These are phyloP conservation scores for Petromus typicus DNA, from an alignment of 2,113 vertebrate species.

Conservation along the genomic window DNA sequence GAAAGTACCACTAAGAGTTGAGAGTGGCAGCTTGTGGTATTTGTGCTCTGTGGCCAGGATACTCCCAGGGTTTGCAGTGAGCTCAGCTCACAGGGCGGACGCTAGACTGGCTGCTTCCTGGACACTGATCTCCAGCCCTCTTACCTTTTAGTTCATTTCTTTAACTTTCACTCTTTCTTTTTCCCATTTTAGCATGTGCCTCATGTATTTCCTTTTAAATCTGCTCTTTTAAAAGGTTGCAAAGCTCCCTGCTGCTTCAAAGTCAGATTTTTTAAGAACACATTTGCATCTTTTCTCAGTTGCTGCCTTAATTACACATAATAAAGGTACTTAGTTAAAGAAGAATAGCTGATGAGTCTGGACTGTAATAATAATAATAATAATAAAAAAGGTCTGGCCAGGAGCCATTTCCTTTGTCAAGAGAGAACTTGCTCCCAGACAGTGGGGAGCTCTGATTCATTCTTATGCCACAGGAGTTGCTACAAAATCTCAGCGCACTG, in stretches of 20 bases:
- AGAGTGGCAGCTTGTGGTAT: not conserved
- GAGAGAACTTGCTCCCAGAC: conserved; percentile 74
- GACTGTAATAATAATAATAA: conserved; percentile 33
- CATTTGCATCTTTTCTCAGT: conserved; percentile 79
- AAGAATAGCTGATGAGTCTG: conserved; percentile 69
- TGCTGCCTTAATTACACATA: conserved; percentile 77
- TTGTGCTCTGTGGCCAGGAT: rapidly evolving
- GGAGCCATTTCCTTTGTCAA: conserved; percentile 72
- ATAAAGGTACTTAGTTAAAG: conserved; percentile 76
- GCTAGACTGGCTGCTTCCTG: rapidly evolving
- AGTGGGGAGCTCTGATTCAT: conserved; percentile 71
- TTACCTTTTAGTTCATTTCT: not conserved
- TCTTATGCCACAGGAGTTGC: not conserved
- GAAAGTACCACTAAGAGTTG: not conserved
- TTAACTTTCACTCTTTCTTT: not conserved
- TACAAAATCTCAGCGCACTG: not conserved
- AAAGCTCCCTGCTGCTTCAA: conserved; percentile 58
- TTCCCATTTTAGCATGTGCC: not conserved
- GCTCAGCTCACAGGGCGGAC: not conserved
- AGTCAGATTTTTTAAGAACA: conserved; percentile 63
- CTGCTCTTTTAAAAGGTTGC: conserved; percentile 66
- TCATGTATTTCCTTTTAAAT: conserved; percentile 29
- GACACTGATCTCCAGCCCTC: not conserved
- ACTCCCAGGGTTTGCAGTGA: not conserved
- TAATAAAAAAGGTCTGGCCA: conserved; percentile 74